phyloP scores from a whole-genome alignment of 2,888 invertebrate genomes.

The Nomada fabriciana region DNA sequence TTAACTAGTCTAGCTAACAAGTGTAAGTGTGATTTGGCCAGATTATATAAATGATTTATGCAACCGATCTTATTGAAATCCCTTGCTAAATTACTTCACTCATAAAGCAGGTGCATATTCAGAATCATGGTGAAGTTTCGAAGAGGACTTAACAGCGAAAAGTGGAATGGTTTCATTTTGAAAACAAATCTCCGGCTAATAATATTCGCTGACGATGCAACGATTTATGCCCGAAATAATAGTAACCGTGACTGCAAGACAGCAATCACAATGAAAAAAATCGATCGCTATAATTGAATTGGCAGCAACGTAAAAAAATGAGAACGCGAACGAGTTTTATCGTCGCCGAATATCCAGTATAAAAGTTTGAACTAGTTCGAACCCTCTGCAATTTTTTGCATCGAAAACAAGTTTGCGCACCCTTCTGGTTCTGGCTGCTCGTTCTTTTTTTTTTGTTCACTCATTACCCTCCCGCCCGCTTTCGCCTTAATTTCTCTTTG shows the following conservation, averaged over 20 bases:
- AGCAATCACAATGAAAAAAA: slow-evolving; percentile 4
- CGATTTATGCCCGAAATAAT: slow-evolving; percentile 6
- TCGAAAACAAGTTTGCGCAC: slow-evolving; percentile 14
- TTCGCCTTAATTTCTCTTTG: slow-evolving; percentile 67
- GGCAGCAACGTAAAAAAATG: slow-evolving; percentile 17
- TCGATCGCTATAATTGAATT: slow-evolving; percentile 37
- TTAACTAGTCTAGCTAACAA: no score
- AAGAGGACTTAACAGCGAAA: neutral
- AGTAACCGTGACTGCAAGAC: slow-evolving; percentile 8
- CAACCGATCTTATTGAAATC: no score
- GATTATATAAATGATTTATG: no score
- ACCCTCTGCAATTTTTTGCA: slow-evolving; percentile 1
- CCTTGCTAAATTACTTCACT: no score
- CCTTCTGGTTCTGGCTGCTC: neutral
- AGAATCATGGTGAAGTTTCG: no score
- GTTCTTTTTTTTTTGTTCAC: slow-evolving; percentile 46
- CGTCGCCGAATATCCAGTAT: slow-evolving; percentile 10
- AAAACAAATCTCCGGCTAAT: neutral
- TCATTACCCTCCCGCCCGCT: slow-evolving; percentile 66
- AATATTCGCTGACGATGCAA: neutral
- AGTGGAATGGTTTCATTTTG: neutral
- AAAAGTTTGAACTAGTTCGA: slow-evolving; percentile 21
- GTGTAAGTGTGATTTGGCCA: no score
- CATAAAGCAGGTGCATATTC: no score
- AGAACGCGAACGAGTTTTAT: slow-evolving; percentile 6